These are phyloP conservation scores for Tenodera sinensis DNA, from an alignment of 2,888 invertebrate species.

Conservation along the genomic window DNA sequence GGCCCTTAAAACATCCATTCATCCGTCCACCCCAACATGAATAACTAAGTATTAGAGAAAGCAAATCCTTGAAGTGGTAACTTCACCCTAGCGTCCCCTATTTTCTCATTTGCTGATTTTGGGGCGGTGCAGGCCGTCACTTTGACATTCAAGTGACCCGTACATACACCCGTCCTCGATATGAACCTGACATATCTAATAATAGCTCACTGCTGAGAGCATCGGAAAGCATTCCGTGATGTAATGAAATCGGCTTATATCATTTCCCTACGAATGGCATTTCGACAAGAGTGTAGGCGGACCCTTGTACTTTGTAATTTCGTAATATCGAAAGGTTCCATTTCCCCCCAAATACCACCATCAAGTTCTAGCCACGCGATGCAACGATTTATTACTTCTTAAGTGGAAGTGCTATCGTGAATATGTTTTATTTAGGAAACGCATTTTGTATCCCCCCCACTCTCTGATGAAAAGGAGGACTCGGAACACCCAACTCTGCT, in stretches of 20 bases:
- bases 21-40: too few relatives aligned
- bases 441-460: background rate
- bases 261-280: background rate
- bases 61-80: too few relatives aligned
- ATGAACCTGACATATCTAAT: too few relatives aligned
- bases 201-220: background rate
- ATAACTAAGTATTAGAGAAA: too few relatives aligned
- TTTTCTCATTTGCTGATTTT: too few relatives aligned
- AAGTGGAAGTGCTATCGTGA: background rate
- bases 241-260: background rate
- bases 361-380: background rate
- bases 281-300: background rate
- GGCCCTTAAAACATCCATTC: too few relatives aligned
- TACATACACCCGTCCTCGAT: too few relatives aligned
- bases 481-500: background rate
- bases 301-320: background rate
- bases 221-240: background rate
- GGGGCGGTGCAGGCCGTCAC: too few relatives aligned
- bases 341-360: background rate
- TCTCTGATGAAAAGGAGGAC: background rate
- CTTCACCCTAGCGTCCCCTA: too few relatives aligned
- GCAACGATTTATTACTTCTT: background rate
- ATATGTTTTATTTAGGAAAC: background rate
- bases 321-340: background rate
- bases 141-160: too few relatives aligned